These are phyloP conservation scores for Cryptoblepharus egeriae DNA, from an alignment of 2,797 vertebrate species.

Conservation along the genomic window DNA sequence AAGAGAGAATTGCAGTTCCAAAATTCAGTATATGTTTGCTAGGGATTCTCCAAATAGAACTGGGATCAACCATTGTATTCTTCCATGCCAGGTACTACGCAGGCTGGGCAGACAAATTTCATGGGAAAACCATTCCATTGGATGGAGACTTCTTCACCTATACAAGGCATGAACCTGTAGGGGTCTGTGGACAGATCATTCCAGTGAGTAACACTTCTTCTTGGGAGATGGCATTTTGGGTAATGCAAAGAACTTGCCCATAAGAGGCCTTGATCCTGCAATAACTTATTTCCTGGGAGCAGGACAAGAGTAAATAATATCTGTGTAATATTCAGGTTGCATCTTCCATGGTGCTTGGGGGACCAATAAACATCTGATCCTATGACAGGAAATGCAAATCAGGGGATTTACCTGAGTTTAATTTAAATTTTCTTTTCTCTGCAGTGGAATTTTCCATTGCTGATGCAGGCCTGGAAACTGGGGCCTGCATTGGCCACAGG, in stretches of 20 bases:
- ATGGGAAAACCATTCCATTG: conserved; percentile 93
- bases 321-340: not conserved
- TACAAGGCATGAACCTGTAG: conserved; percentile 92
- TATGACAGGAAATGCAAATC: not conserved
- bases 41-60: no score
- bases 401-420: not conserved
- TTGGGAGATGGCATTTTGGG: not conserved
- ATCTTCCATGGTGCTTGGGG: not conserved
- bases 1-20: no score
- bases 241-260: not conserved
- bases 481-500: conserved; percentile 94
- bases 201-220: conserved; percentile 81
- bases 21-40: no score
- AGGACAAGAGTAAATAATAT: no score
- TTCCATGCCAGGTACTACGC: conserved; percentile 85
- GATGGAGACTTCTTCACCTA: conserved; percentile 96
- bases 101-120: conserved; percentile 96
- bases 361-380: not conserved
- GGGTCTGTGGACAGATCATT: conserved; percentile 96
- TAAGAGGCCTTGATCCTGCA: no score
- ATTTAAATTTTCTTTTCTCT: not conserved
- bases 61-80: not conserved
- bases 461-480: conserved; percentile 96
- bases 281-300: no score
- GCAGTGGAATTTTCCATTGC: conserved; percentile 96